phyloP scores from a whole-genome alignment of 2,888 invertebrate genomes.

The Drosophila ezoana region DNA sequence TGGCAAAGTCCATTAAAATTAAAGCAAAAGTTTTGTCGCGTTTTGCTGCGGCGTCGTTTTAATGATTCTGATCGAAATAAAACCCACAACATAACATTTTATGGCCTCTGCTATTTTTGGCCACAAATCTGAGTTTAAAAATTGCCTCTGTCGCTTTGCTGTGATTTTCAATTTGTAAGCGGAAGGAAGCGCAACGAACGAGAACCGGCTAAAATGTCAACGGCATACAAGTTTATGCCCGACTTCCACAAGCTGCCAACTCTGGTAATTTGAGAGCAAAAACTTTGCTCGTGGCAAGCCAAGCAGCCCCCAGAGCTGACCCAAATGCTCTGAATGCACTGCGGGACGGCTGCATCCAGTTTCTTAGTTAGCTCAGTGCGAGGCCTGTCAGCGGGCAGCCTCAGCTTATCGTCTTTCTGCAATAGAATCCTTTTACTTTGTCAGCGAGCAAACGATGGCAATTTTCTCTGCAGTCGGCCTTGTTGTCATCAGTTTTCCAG shows the following conservation, averaged over 20 bases:
- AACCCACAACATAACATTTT: slow-evolving; percentile 42
- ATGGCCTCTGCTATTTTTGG: slow-evolving; percentile 41
- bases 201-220: slow-evolving; percentile 46
- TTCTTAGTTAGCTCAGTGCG: slow-evolving; percentile 22
- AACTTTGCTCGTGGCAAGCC: slow-evolving; percentile 33
- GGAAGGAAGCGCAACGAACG: slow-evolving; percentile 62
- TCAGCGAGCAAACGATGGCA: slow-evolving; percentile 34
- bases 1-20: slow-evolving; percentile 76
- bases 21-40: slow-evolving; percentile 74
- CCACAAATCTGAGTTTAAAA: slow-evolving; percentile 24
- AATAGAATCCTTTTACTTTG: slow-evolving; percentile 45
- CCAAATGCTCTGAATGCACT: slow-evolving; percentile 45
- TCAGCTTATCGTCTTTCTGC: slow-evolving; percentile 36
- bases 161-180: slow-evolving; percentile 68
- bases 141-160: slow-evolving; percentile 27
- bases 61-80: slow-evolving; percentile 67
- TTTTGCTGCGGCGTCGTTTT: slow-evolving; percentile 54
- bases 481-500: slow-evolving; percentile 40
- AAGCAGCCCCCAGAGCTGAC: slow-evolving; percentile 32
- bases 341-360: slow-evolving; percentile 33
- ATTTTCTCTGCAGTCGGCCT: slow-evolving; percentile 37
- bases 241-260: background rate
- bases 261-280: slow-evolving; percentile 29
- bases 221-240: slow-evolving; percentile 41
- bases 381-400: slow-evolving; percentile 48